Evolutionary conservation across 1,140 invertebrate genomes (phyloP).

Genomic region (Cardiocondyla obscurior): DNA sequence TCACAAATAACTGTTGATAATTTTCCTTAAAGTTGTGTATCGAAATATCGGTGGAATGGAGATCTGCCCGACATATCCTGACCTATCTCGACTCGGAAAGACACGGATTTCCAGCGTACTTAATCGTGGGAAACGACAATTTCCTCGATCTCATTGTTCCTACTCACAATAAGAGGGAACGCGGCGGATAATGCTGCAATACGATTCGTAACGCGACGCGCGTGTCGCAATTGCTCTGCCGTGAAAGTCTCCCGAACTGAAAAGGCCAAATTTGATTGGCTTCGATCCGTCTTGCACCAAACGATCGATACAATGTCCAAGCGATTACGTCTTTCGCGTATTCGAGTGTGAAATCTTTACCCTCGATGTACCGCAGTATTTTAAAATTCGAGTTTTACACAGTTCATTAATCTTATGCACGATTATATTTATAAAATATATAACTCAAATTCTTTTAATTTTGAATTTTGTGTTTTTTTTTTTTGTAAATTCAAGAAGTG

Average conservation of each 20-base stretch:
- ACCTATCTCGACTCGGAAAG: not conserved
- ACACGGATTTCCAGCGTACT: not conserved
- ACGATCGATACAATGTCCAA: constrained; percentile 14
- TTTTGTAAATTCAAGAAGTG: not conserved
- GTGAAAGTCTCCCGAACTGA: constrained; percentile 45
- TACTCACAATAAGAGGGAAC: constrained; percentile 36
- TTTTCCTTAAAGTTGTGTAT: too few relatives aligned
- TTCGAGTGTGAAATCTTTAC: not conserved
- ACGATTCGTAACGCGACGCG: constrained; percentile 39
- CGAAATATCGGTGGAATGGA: not conserved
- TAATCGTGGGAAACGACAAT: constrained; percentile 57
- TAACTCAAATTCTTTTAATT: not conserved
- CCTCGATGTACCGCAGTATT: not conserved
- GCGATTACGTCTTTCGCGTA: not conserved
- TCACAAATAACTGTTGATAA: not conserved
- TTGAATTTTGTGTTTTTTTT: not conserved
- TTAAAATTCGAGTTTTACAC: not conserved
- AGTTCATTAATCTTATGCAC: not conserved
- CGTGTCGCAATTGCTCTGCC: constrained; percentile 34
- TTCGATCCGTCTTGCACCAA: constrained; percentile 29
- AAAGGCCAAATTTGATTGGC: constrained; percentile 54
- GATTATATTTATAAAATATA: not conserved
- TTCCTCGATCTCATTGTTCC: constrained; percentile 54
- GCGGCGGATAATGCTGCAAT: constrained; percentile 45
- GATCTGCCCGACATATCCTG: not conserved